Conservation (phyloP, 2,888 invertebrate genomes). For the Toxonevra muliebris region DNA sequence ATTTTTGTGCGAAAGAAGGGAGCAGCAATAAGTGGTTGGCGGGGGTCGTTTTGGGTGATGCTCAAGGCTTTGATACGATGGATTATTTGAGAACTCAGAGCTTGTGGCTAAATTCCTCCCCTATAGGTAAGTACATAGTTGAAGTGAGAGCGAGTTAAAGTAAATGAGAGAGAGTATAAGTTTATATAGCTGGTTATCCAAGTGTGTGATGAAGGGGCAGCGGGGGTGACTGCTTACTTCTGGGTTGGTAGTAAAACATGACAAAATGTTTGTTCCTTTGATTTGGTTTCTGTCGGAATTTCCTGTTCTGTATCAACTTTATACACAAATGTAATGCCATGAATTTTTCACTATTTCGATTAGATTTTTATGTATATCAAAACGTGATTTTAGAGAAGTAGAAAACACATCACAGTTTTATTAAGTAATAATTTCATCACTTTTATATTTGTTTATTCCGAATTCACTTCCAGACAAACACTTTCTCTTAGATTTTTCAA, state of each 20-base stretch:
- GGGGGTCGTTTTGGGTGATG: background rate
- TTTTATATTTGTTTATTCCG: no score
- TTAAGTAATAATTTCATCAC: no score
- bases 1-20: background rate
- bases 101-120: conserved; percentile 21
- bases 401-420: no score
- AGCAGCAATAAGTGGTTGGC: background rate
- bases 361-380: background rate
- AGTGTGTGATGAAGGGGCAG: conserved; percentile 1
- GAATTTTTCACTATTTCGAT: no score
- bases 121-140: background rate
- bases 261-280: no score
- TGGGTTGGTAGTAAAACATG: no score
- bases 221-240: background rate
- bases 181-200: background rate
- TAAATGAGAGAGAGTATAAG: background rate
- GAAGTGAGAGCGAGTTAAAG: no score
- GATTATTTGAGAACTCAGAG: background rate
- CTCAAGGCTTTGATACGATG: background rate
- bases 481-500: conserved; percentile 4
- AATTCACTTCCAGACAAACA: no score
- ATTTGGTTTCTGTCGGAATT: conserved; percentile 32
- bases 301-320: conserved; percentile 26
- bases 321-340: conserved; percentile 5
- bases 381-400: no score